Evolutionary conservation across 37 sponge, comb jelly and placozoan genomes (phyloP).

Genomic region (Beroe forskalii): DNA sequence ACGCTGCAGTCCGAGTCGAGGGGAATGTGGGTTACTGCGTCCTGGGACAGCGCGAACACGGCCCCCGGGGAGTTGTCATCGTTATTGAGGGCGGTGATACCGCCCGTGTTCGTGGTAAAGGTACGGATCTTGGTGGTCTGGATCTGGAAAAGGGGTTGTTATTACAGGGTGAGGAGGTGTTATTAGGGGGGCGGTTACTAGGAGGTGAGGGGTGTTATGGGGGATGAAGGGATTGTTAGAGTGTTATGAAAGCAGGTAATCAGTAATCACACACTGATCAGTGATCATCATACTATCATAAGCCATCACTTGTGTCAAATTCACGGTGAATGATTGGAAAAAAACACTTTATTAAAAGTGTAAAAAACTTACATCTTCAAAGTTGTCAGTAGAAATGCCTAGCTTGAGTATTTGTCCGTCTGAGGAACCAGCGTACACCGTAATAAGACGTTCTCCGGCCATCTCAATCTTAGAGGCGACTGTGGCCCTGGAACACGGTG

Average conservation of each 20-base stretch:
- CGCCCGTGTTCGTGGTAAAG: background rate
- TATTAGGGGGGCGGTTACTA: background rate
- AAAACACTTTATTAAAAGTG: no score
- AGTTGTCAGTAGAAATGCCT: background rate
- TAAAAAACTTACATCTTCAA: background rate
- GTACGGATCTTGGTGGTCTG: background rate
- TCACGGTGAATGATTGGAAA: no score
- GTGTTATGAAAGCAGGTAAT: no score
- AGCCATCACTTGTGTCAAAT: no score
- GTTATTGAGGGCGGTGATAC: background rate
- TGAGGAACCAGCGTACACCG: background rate
- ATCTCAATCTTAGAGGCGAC: background rate
- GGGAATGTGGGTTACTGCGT: constrained; percentile 5
- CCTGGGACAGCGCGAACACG: background rate
- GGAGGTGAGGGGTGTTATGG: background rate
- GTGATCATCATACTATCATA: no score
- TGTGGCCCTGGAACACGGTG: background rate
- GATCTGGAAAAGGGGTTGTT: background rate
- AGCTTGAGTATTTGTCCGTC: background rate
- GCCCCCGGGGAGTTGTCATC: background rate
- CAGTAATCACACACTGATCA: no score
- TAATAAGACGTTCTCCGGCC: background rate
- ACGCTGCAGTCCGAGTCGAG: background rate
- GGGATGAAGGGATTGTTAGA: no score
- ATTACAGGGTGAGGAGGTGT: background rate